These are phyloP conservation scores for Gymnodraco acuticeps DNA, from an alignment of 2,797 vertebrate genomes.

Conservation along the genomic window DNA sequence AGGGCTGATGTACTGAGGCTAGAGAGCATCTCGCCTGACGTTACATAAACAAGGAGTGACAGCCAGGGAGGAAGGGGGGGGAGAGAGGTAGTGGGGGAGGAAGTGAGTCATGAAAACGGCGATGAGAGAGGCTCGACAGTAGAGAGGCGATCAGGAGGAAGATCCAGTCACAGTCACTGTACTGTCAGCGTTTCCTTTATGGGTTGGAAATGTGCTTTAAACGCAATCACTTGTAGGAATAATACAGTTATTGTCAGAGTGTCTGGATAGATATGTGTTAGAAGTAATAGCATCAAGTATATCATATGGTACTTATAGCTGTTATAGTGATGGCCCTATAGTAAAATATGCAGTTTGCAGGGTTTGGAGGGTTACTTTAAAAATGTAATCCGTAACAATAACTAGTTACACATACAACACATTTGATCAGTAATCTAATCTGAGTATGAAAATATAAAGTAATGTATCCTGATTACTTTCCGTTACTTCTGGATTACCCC, in stretches of 20 bases:
- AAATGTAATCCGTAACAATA: too few relatives aligned
- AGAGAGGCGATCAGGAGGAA: constrained; percentile 39
- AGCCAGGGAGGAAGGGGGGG: constrained; percentile 40
- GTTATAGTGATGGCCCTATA: background rate
- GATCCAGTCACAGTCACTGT: constrained; percentile 26
- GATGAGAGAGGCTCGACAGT: constrained; percentile 45
- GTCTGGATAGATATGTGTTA: background rate
- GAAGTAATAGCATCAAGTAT: background rate
- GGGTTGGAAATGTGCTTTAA: background rate
- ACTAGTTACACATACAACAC: too few relatives aligned
- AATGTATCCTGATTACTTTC: too few relatives aligned
- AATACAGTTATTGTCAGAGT: background rate
- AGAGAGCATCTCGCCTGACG: constrained; percentile 53
- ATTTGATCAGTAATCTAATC: too few relatives aligned
- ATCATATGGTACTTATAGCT: background rate
- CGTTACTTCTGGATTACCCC: too few relatives aligned
- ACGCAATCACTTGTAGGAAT: constrained; percentile 3
- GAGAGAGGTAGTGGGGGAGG: constrained; percentile 46
- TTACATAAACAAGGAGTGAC: constrained; percentile 69
- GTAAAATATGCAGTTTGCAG: background rate
- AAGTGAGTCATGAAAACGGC: constrained; percentile 56
- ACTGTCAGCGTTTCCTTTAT: constrained; percentile 24
- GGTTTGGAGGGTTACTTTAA: too few relatives aligned
- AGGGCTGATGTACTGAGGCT: constrained; percentile 44
- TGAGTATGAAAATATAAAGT: too few relatives aligned